Evolutionary conservation across 2,113 vertebrate genomes (phyloP).

Genomic region (Cromileptes altivelis): DNA sequence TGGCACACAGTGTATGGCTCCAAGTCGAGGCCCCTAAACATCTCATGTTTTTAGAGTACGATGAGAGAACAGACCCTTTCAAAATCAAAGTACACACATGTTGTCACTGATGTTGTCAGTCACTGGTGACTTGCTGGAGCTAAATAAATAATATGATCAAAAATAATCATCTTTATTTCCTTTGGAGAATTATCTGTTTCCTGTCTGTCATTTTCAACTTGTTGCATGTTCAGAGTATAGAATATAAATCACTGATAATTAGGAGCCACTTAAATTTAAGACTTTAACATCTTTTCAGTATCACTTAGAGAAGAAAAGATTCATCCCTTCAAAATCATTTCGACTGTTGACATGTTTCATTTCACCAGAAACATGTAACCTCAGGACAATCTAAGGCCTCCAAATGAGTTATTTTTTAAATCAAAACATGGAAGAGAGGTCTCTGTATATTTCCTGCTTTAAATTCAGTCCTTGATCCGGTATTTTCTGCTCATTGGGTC

Average conservation of each 20-base stretch:
- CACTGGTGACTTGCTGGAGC: too few species aligned
- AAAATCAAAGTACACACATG: not conserved
- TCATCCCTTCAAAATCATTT: not conserved
- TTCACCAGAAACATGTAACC: not conserved
- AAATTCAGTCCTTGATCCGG: not conserved
- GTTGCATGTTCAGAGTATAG: not conserved
- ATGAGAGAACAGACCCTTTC: slow-evolving; percentile 8
- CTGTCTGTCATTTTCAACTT: not conserved
- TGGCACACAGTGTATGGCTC: not conserved
- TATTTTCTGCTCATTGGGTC: not conserved
- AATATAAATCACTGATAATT: not conserved
- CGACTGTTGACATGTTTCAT: not conserved
- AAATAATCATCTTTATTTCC: too few species aligned
- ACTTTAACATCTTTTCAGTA: not conserved
- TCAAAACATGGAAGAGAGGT: not conserved
- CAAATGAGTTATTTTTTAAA: not conserved
- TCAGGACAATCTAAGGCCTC: not conserved
- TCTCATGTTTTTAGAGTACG: not conserved
- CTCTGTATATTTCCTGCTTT: not conserved
- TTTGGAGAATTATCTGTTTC: not conserved
- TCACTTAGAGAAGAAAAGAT: not conserved
- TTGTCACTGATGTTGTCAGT: slow-evolving; percentile 17
- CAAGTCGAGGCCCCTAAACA: slow-evolving; percentile 33
- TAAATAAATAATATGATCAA: too few species aligned
- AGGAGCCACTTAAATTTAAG: not conserved